Conservation (phyloP, 1,140 invertebrate genomes). For the Drosophila asahinai region DNA sequence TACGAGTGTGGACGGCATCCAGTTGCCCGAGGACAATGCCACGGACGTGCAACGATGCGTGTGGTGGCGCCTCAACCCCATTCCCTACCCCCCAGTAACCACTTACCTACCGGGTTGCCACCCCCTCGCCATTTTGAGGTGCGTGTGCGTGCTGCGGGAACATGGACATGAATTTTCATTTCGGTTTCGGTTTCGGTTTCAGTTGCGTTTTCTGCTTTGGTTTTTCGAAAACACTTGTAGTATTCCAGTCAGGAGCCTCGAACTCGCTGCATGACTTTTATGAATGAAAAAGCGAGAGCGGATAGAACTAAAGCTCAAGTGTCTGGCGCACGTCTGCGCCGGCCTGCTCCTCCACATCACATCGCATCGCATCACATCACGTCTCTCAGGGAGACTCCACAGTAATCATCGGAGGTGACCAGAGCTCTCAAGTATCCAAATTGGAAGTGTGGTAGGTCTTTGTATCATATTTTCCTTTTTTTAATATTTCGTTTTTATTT, state of each 20-base stretch:
- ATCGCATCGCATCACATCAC: constrained; percentile 19
- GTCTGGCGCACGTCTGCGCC: constrained; percentile 39
- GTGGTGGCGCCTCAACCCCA: constrained; percentile 35
- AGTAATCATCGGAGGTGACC: constrained; percentile 8
- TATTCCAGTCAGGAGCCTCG: constrained; percentile 77
- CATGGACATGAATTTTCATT: constrained; percentile 68
- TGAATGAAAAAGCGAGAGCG: constrained; percentile 57
- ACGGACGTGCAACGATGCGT: constrained; percentile 73
- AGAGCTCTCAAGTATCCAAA: constrained; percentile 2
- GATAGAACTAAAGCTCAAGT: constrained; percentile 42
- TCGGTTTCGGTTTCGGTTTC: constrained; percentile 70
- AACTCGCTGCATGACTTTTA: constrained; percentile 72
- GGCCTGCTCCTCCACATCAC: constrained; percentile 17
- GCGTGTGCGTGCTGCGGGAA: constrained; percentile 77
- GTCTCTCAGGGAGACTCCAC: constrained; percentile 14
- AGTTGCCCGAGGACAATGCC: constrained; percentile 70
- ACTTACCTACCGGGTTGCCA: constrained; percentile 5
- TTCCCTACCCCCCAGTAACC: background rate
- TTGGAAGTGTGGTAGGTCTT: background rate
- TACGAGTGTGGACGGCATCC: constrained; percentile 19
- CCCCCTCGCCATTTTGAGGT: constrained; percentile 60
- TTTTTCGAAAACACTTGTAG: constrained; percentile 72
- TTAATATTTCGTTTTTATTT: background rate
- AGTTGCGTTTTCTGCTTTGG: constrained; percentile 64
- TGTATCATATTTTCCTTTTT: no score